Conservation (phyloP, 2,113 vertebrate genomes). For the Neogobius melanostomus region DNA sequence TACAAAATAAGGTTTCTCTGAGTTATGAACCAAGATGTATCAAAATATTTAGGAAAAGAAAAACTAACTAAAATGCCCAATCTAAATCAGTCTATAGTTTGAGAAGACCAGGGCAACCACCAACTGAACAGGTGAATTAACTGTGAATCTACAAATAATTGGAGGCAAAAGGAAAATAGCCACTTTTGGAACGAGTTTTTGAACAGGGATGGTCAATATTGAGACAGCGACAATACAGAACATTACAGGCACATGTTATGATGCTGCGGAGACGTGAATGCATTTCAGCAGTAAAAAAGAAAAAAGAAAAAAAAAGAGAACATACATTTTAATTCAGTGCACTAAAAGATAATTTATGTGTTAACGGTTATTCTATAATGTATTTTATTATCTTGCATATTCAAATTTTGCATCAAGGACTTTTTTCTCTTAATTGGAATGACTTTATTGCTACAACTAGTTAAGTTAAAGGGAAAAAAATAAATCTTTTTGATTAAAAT, state of each 20-base stretch:
- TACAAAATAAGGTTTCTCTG: slow-evolving; percentile 69
- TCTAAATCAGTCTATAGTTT: background rate
- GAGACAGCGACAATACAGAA: slow-evolving; percentile 29
- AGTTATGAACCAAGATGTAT: slow-evolving; percentile 71
- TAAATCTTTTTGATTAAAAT: background rate
- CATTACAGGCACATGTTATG: background rate
- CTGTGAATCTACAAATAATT: slow-evolving; percentile 9
- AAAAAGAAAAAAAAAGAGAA: background rate
- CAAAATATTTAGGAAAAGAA: slow-evolving; percentile 66
- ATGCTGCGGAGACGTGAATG: background rate
- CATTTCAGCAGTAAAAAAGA: background rate
- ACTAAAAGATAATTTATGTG: background rate
- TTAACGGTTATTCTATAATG: no score
- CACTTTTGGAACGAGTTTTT: background rate
- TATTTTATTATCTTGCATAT: no score
- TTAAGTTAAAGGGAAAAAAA: background rate
- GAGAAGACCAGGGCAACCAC: background rate
- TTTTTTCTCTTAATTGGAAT: background rate
- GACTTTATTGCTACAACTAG: background rate
- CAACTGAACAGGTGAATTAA: background rate
- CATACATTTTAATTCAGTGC: background rate
- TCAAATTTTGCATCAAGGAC: no score
- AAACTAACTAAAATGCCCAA: slow-evolving; percentile 47
- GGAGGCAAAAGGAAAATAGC: slow-evolving; percentile 2
- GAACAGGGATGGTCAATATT: background rate